phyloP scores from a whole-genome alignment of 2,888 invertebrate genomes.

The Drosophila emarginata region DNA sequence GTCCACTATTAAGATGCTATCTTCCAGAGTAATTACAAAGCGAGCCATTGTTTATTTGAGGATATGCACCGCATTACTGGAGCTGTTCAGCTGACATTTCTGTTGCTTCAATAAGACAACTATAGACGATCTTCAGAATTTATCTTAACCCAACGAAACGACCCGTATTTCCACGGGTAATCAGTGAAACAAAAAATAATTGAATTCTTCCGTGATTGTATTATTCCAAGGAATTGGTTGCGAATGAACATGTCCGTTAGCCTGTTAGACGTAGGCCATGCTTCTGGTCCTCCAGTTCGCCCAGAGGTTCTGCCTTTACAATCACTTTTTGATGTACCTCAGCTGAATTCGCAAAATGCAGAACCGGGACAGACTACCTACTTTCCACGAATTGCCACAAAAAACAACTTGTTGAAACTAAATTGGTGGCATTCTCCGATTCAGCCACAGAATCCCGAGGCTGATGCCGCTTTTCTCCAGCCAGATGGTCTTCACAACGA shows the following conservation, averaged over 20 bases:
- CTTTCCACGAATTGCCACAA: conserved; percentile 59
- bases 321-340: conserved; percentile 17
- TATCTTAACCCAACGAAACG: not conserved
- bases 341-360: not conserved
- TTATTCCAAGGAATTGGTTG: not conserved
- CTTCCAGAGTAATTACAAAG: not conserved
- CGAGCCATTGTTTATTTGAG: not conserved
- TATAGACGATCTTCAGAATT: not conserved
- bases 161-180: not conserved
- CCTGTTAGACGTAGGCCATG: not conserved
- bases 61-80: conserved; percentile 7
- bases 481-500: not conserved
- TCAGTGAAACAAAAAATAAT: not conserved
- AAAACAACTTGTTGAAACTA: conserved; percentile 70
- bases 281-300: not conserved
- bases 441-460: conserved; percentile 32
- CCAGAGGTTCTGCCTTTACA: conserved; percentile 50
- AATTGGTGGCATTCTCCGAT: conserved; percentile 76
- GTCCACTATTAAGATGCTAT: conserved; percentile 37
- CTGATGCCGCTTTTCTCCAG: conserved; percentile 25
- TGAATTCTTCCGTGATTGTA: not conserved
- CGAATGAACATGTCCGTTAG: conserved; percentile 29
- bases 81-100: conserved; percentile 54
- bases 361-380: not conserved
- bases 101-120: not conserved